phyloP scores from a whole-genome alignment of 2,113 vertebrate genomes.

The Ictalurus punctatus region DNA sequence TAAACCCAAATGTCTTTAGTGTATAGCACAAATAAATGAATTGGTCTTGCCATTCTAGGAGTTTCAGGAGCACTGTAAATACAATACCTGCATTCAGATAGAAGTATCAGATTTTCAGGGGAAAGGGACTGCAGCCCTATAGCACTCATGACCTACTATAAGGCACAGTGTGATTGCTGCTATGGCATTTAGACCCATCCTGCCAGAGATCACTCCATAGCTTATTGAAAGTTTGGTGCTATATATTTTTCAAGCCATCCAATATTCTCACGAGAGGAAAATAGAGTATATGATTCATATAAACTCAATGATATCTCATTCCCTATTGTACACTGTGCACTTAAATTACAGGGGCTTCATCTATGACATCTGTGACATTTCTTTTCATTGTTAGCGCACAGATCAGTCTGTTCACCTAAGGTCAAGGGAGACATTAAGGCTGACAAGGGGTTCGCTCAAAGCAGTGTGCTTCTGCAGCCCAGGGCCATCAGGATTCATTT shows the following conservation, averaged over 20 bases:
- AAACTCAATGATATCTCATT: constrained; percentile 19
- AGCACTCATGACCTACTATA: constrained; percentile 14
- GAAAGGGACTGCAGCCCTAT: not conserved
- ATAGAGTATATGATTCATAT: constrained; percentile 35
- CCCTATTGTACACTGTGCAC: not conserved
- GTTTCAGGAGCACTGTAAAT: not conserved
- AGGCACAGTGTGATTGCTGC: not conserved
- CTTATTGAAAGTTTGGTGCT: not conserved
- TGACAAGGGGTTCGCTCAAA: constrained; percentile 33
- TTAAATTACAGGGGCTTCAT: constrained; percentile 18
- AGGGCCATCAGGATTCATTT: constrained; percentile 21
- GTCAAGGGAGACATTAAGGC: constrained; percentile 39
- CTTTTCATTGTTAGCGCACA: constrained; percentile 34
- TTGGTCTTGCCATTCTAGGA: too few species aligned
- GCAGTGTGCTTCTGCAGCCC: not conserved
- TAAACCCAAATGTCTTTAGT: too few species aligned
- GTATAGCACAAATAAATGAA: too few species aligned
- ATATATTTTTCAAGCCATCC: constrained; percentile 16
- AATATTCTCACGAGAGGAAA: constrained; percentile 10
- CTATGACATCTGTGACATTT: constrained; percentile 38
- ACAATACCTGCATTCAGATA: not conserved
- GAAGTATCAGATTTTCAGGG: not conserved
- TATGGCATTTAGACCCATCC: constrained; percentile 26
- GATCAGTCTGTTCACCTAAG: constrained; percentile 39
- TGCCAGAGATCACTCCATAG: not conserved